Percentiles rank a stretch among this genome's conserved stretches.
Conservation (phyloP, 2,113 vertebrate genomes). For the Elaphurus davidianus region DNA sequence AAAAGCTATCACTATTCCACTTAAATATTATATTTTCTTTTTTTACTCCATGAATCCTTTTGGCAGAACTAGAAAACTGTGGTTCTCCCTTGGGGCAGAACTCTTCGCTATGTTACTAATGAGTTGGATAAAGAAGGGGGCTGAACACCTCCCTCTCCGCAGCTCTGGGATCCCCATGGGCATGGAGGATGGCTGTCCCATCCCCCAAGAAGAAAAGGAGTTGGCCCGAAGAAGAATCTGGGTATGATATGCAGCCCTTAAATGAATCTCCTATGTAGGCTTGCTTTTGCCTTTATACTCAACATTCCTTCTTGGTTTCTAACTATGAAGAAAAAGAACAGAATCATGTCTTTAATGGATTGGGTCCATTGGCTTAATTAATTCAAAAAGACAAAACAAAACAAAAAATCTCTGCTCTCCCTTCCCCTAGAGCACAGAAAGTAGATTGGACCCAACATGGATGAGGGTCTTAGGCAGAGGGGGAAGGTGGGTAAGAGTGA, state of each 20-base stretch:
- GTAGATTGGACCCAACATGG: neutral
- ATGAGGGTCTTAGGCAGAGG: neutral
- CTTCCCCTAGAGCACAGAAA: neutral
- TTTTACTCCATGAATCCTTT: slow-evolving; percentile 13
- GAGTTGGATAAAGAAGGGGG: neutral
- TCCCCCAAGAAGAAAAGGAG: neutral
- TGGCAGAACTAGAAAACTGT: slow-evolving; percentile 1
- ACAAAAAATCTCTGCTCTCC: neutral
- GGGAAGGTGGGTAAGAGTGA: neutral
- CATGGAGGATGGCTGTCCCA: neutral
- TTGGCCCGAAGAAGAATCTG: neutral
- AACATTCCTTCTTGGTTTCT: neutral
- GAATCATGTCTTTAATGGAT: neutral
- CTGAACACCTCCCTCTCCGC: neutral
- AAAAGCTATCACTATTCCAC: neutral
- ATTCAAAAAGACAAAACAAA: neutral
- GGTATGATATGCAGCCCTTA: neutral
- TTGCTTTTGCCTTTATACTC: neutral
- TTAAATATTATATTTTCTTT: slow-evolving; percentile 4
- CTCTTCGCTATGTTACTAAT: neutral
- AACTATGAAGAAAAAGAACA: neutral
- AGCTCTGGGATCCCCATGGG: neutral
- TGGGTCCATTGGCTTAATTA: neutral
- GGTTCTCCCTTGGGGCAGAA: neutral
- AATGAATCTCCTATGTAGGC: neutral